phyloP scores from a whole-genome alignment of 2,888 invertebrate genomes.

The Ochropleura plecta region DNA sequence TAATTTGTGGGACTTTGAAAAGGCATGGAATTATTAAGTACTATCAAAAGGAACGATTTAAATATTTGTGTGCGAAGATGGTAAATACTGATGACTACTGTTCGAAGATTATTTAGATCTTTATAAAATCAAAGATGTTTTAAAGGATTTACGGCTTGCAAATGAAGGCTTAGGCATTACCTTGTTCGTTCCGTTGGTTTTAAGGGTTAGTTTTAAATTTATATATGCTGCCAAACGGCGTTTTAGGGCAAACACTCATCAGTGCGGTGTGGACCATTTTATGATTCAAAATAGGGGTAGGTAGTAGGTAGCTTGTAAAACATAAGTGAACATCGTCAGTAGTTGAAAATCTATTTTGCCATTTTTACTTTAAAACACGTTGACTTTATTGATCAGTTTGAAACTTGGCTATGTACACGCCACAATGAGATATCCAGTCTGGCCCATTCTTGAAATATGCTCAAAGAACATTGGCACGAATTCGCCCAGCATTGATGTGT shows the following conservation, averaged over 20 bases:
- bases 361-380: neutral
- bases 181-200: conserved; percentile 26
- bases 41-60: neutral
- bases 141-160: neutral
- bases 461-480: neutral
- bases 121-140: neutral
- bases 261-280: neutral
- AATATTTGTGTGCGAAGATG: neutral
- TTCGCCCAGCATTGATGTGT: conserved; percentile 2
- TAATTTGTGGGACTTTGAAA: neutral
- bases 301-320: neutral
- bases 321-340: neutral
- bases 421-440: neutral
- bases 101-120: neutral
- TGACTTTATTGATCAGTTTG: neutral
- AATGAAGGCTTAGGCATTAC: neutral
- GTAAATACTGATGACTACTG: neutral
- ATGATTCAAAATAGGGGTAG: neutral
- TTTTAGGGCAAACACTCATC: conserved; percentile 1
- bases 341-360: neutral
- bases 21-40: neutral
- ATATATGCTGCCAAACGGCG: neutral
- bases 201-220: conserved; percentile 33
- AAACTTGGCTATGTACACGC: neutral
- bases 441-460: neutral